A percentile compares a stretch with the other conserved stretches of the same genome.
These are phyloP conservation scores for Sebastes iracundus DNA, from an alignment of 2,797 vertebrate genomes.

Conservation along the genomic window DNA sequence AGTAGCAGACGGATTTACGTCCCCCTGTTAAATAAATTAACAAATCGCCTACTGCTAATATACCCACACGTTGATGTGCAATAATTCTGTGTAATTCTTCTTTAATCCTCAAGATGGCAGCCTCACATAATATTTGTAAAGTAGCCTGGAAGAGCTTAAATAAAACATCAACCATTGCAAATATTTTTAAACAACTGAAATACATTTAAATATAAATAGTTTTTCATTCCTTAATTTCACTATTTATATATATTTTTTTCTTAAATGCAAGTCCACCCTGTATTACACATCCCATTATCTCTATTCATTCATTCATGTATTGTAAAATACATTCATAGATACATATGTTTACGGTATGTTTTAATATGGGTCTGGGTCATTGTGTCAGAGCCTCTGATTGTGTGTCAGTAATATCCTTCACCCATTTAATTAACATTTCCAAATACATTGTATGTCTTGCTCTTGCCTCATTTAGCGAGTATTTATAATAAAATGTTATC, in stretches of 20 bases:
- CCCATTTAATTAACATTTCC: background rate
- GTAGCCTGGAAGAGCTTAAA: background rate
- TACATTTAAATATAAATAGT: background rate
- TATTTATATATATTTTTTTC: background rate
- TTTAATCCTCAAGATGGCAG: conserved; percentile 60
- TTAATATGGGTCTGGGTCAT: background rate
- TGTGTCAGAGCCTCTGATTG: background rate
- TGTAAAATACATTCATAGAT: background rate
- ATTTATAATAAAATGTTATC: background rate
- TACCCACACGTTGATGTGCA: background rate
- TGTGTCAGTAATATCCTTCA: background rate
- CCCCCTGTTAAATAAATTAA: too few species aligned
- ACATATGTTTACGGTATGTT: background rate
- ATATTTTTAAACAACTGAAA: background rate
- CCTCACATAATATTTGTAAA: conserved; percentile 18
- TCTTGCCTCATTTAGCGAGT: background rate
- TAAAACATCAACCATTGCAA: background rate
- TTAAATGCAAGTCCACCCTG: background rate
- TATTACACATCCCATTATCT: background rate
- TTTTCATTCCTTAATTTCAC: background rate
- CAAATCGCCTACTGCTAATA: background rate
- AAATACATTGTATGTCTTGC: background rate
- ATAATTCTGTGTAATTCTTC: background rate
- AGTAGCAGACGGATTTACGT: background rate
- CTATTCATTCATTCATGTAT: background rate